phyloP scores from a whole-genome alignment of 2,113 vertebrate species.

The Petaurus breviceps region DNA sequence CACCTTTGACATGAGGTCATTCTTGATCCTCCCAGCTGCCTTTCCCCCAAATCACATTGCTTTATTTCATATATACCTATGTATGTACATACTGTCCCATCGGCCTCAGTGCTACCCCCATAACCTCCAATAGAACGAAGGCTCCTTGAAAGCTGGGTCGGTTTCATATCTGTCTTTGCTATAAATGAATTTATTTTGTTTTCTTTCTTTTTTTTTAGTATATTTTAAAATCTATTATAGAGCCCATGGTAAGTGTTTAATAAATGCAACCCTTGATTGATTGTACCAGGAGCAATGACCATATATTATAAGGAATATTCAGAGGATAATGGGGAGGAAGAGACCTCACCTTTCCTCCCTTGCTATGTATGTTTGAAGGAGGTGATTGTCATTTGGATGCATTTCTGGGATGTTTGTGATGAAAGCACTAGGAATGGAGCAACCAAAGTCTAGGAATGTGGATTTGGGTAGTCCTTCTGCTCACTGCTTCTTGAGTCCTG shows the following conservation, averaged over 20 bases:
- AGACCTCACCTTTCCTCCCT: neutral
- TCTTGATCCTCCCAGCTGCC: neutral
- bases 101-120: neutral
- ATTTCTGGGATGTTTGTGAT: neutral
- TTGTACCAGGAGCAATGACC: neutral
- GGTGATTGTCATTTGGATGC: neutral
- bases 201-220: neutral
- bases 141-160: neutral
- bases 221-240: neutral
- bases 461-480: neutral
- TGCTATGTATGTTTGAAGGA: neutral
- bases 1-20: neutral
- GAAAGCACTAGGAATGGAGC: neutral
- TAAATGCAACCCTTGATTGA: neutral
- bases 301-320: neutral
- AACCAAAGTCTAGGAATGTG: neutral
- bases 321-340: neutral
- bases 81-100: neutral
- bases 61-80: neutral
- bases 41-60: neutral
- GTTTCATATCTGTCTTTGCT: neutral
- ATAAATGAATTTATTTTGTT: neutral
- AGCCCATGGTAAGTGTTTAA: neutral
- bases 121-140: neutral
- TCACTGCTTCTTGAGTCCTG: neutral